These are phyloP conservation scores for Paradoxurus hermaphroditus DNA, from an alignment of 2,113 vertebrate genomes.

Conservation along the genomic window DNA sequence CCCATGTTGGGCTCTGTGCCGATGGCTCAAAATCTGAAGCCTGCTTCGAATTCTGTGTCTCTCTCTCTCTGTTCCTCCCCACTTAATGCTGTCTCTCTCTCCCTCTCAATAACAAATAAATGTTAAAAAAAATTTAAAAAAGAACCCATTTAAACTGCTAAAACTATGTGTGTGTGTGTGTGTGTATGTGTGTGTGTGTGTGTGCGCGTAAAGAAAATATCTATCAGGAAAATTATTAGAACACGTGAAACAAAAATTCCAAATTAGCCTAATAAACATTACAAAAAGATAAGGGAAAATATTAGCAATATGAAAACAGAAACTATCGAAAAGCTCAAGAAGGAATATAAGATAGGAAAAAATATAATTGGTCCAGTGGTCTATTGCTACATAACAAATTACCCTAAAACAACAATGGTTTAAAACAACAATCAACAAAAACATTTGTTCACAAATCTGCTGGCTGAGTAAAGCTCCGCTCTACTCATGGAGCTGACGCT, in stretches of 20 bases:
- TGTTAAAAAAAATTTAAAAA: too few species aligned
- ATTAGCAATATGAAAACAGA: background rate
- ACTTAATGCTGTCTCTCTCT: too few species aligned
- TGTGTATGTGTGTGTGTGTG: too few species aligned
- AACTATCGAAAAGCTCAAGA: conserved; percentile 6
- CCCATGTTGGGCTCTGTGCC: too few species aligned
- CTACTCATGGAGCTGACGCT: too few species aligned
- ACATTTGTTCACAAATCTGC: background rate
- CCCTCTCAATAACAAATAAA: too few species aligned
- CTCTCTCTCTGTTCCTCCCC: too few species aligned
- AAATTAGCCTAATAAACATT: conserved; percentile 3
- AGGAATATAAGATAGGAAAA: background rate
- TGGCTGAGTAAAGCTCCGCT: background rate
- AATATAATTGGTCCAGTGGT: background rate
- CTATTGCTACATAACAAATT: background rate
- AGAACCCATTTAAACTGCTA: too few species aligned
- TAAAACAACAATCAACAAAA: background rate
- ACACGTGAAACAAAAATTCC: background rate
- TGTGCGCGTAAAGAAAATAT: background rate
- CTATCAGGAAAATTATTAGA: background rate
- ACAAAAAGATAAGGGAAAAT: background rate
- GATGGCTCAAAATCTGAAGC: too few species aligned
- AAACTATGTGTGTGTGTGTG: too few species aligned
- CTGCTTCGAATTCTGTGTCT: too few species aligned
- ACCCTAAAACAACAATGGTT: background rate